These are phyloP conservation scores for Arbacia lixula DNA, from an alignment of 53 echinoderm and acorn worm species.

Conservation along the genomic window DNA sequence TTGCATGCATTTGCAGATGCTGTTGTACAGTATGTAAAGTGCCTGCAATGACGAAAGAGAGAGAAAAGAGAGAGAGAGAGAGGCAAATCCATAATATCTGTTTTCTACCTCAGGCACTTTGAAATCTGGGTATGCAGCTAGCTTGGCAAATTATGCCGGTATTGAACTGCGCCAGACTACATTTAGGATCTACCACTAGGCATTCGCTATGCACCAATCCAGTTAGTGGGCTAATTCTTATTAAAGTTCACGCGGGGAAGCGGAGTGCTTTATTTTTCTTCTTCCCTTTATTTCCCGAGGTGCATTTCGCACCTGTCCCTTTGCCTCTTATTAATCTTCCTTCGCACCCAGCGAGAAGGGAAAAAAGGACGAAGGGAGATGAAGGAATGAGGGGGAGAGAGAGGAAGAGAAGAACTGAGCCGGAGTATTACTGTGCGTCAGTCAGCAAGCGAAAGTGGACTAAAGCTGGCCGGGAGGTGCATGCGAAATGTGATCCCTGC, in stretches of 20 bases:
- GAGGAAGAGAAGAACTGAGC: neutral
- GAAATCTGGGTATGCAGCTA: constrained; percentile 59
- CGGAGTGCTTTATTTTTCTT: constrained; percentile 36
- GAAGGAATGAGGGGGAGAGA: neutral
- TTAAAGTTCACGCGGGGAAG: constrained; percentile 56
- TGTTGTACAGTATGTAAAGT: neutral
- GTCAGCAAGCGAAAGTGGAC: constrained; percentile 56
- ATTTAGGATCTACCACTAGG: constrained; percentile 12
- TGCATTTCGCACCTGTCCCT: constrained; percentile 56
- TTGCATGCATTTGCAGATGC: no score
- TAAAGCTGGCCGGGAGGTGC: constrained; percentile 55
- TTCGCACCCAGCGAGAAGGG: constrained; percentile 4
- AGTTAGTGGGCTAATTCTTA: constrained; percentile 59
- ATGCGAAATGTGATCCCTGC: constrained; percentile 53
- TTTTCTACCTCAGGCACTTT: constrained; percentile 50
- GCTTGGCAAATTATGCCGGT: constrained; percentile 21
- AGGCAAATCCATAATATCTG: constrained; percentile 57
- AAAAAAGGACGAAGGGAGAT: neutral
- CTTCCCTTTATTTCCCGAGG: constrained; percentile 47
- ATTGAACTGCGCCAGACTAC: constrained; percentile 33
- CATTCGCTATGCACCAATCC: constrained; percentile 57
- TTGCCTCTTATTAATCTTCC: constrained; percentile 58
- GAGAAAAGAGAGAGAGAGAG: constrained; percentile 13
- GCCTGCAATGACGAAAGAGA: neutral
- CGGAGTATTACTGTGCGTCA: constrained; percentile 44